These are phyloP conservation scores for Brachypodius melanocephalos DNA, from an alignment of 2,113 vertebrate species.

Conservation along the genomic window DNA sequence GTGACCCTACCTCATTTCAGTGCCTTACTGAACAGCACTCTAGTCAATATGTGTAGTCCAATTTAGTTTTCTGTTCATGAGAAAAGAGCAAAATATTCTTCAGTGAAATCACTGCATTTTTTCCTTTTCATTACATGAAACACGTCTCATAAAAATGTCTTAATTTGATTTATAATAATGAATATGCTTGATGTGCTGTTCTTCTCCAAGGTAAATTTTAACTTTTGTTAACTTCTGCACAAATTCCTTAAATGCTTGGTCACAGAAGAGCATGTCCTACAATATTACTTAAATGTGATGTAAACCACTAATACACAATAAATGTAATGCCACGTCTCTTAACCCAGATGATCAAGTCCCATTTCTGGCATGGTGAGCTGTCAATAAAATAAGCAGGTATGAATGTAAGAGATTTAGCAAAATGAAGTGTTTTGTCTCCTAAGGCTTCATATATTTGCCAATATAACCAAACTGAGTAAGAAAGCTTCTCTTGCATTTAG, in stretches of 20 bases:
- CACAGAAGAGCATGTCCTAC: not conserved
- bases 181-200: not conserved
- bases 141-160: not conserved
- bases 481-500: not conserved
- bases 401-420: not conserved
- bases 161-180: not conserved
- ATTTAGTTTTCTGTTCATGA: not conserved
- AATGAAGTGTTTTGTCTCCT: slow-evolving; percentile 3
- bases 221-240: not conserved
- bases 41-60: not conserved
- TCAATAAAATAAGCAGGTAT: not conserved
- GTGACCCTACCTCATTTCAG: not conserved
- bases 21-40: not conserved
- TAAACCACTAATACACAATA: slow-evolving; percentile 20
- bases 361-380: not conserved
- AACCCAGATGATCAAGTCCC: not conserved
- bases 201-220: not conserved
- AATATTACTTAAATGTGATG: not conserved
- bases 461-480: not conserved
- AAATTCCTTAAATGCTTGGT: not conserved
- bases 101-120: not conserved
- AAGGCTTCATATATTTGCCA: not conserved
- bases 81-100: not conserved
- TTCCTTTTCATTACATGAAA: not conserved
- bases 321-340: not conserved